phyloP scores from a whole-genome alignment of 2,888 invertebrate genomes.

The Amphimallon solstitiale region DNA sequence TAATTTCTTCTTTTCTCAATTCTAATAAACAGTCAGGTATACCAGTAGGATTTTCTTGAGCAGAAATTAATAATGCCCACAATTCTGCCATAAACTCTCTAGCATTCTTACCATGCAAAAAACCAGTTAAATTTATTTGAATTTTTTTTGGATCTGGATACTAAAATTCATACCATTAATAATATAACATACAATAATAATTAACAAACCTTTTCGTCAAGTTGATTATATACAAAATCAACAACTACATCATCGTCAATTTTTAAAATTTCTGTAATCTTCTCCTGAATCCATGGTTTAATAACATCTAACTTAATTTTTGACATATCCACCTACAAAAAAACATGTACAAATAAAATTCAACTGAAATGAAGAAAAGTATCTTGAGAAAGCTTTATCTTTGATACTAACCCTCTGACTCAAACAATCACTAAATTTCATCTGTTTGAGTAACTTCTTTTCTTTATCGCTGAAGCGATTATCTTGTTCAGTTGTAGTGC shows the following conservation, averaged over 20 bases:
- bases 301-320: conserved; percentile 98
- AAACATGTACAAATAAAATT: conserved; percentile 19
- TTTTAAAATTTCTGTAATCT: conserved; percentile 94
- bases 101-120: conserved; percentile 97
- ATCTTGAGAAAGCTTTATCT: neutral
- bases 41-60: conserved; percentile 94
- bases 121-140: conserved; percentile 99
- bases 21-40: conserved; percentile 95
- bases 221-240: conserved; percentile 98
- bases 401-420: conserved; percentile 80
- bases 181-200: neutral
- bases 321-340: conserved; percentile 91
- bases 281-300: conserved; percentile 98
- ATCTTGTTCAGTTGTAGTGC: conserved; percentile 98
- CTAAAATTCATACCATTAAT: conserved; percentile 68
- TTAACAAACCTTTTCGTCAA: conserved; percentile 85
- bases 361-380: conserved; percentile 7
- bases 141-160: conserved; percentile 97
- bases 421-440: conserved; percentile 96
- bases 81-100: conserved; percentile 97
- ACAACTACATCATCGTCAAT: conserved; percentile 99
- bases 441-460: conserved; percentile 97
- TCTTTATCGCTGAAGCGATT: conserved; percentile 99
- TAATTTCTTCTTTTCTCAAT: conserved; percentile 96
- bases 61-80: conserved; percentile 94